phyloP scores from a whole-genome alignment of 1,140 invertebrate genomes.

The Musca domestica region DNA sequence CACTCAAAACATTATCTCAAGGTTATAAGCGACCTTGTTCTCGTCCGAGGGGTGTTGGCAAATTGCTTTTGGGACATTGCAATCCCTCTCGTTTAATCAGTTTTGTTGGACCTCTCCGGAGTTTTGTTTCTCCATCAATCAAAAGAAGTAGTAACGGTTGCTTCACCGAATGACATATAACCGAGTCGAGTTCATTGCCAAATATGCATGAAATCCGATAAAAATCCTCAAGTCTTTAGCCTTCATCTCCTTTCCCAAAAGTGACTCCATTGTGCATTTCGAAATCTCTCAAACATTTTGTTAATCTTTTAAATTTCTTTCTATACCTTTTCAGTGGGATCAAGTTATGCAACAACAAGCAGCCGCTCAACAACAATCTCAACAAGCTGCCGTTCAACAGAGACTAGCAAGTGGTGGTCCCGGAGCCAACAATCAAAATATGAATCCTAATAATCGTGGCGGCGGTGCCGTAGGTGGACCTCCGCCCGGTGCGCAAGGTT shows the following conservation, averaged over 20 bases:
- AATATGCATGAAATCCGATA: too few relatives aligned
- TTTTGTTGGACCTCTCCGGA: too few relatives aligned
- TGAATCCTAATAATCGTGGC: conserved; percentile 30
- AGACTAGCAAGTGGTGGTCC: conserved; percentile 36
- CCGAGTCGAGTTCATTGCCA: too few relatives aligned
- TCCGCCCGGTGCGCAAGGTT: conserved; percentile 39
- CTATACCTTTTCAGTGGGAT: conserved; percentile 40
- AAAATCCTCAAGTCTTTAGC: not conserved
- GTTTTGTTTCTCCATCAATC: too few relatives aligned
- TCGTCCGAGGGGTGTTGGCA: too few relatives aligned
- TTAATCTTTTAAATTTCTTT: not conserved
- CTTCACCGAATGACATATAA: too few relatives aligned
- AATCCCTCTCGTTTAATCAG: too few relatives aligned
- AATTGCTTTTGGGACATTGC: too few relatives aligned
- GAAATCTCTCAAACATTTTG: not conserved
- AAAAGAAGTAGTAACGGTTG: too few relatives aligned
- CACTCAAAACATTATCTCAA: too few relatives aligned
- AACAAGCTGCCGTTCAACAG: conserved; percentile 33
- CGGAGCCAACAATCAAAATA: conserved; percentile 30
- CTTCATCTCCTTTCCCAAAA: not conserved
- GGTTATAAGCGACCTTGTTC: too few relatives aligned
- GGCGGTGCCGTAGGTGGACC: conserved; percentile 41
- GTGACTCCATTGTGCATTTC: not conserved
- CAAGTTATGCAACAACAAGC: conserved; percentile 56
- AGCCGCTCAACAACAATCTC: conserved; percentile 46